Conservation (phyloP, 2,888 invertebrate species). For the Zelleria hepariella region DNA sequence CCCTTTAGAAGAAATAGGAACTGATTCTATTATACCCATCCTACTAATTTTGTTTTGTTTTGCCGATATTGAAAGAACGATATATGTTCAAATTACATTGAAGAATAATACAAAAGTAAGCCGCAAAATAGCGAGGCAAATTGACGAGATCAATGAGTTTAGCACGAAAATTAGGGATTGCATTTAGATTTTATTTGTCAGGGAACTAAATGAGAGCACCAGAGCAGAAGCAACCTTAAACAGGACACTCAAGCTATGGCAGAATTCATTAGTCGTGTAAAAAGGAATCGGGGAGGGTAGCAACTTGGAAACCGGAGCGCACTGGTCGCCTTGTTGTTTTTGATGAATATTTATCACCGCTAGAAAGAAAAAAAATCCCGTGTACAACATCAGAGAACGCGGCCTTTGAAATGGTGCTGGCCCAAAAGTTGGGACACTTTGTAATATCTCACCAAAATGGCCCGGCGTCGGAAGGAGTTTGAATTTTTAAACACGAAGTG, state of each 20-base stretch:
- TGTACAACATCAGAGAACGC: slow-evolving; percentile 5
- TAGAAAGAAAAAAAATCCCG: slow-evolving; percentile 4
- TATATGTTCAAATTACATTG: no score
- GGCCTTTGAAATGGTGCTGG: background rate
- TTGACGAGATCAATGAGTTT: background rate
- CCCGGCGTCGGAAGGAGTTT: background rate
- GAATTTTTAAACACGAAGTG: background rate
- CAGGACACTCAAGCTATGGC: background rate
- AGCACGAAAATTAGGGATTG: background rate
- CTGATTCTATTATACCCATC: background rate
- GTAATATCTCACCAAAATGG: background rate
- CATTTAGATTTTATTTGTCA: background rate
- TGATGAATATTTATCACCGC: slow-evolving; percentile 16
- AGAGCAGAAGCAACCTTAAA: background rate
- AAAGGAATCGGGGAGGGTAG: slow-evolving; percentile 3
- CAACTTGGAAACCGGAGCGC: slow-evolving; percentile 1
- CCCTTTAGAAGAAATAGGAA: background rate
- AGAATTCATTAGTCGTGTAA: slow-evolving; percentile 3
- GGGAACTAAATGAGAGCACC: background rate
- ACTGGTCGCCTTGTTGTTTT: slow-evolving; percentile 1
- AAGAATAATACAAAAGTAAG: no score
- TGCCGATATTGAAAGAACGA: no score
- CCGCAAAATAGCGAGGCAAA: no score
- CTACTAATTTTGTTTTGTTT: no score
- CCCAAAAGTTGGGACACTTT: background rate